phyloP scores from a whole-genome alignment of 2,113 vertebrate species.

The Tonatia bakeri region DNA sequence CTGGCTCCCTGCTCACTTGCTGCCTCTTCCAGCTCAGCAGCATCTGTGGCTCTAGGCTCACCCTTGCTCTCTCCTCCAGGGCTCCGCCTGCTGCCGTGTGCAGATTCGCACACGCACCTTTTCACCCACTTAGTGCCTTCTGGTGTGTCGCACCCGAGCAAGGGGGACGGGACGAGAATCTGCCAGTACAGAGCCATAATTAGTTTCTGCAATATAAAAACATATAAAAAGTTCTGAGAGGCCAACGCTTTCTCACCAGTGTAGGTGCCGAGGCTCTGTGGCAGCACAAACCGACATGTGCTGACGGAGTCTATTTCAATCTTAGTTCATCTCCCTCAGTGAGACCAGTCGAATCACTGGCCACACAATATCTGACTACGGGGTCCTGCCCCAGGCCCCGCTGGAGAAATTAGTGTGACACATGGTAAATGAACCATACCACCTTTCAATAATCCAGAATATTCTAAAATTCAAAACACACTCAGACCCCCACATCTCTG shows the following conservation, averaged over 20 bases:
- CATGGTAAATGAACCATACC: neutral
- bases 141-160: constrained; percentile 3
- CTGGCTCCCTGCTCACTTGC: neutral
- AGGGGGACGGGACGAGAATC: neutral
- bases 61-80: neutral
- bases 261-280: neutral
- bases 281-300: constrained; percentile 28
- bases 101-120: neutral
- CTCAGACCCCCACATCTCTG: neutral
- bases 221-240: constrained; percentile 1
- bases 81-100: neutral
- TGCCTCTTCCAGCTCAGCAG: neutral
- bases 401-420: neutral
- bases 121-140: neutral
- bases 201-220: neutral
- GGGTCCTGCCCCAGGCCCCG: neutral
- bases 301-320: constrained; percentile 36
- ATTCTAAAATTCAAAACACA: neutral
- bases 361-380: neutral
- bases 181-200: neutral
- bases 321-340: constrained; percentile 43
- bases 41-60: neutral
- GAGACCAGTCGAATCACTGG: neutral
- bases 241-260: constrained; percentile 23
- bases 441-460: neutral